Percentiles rank a stretch among this genome's conserved stretches.
Conservation (phyloP, 1,140 invertebrate species). For the Lethrus apterus region DNA sequence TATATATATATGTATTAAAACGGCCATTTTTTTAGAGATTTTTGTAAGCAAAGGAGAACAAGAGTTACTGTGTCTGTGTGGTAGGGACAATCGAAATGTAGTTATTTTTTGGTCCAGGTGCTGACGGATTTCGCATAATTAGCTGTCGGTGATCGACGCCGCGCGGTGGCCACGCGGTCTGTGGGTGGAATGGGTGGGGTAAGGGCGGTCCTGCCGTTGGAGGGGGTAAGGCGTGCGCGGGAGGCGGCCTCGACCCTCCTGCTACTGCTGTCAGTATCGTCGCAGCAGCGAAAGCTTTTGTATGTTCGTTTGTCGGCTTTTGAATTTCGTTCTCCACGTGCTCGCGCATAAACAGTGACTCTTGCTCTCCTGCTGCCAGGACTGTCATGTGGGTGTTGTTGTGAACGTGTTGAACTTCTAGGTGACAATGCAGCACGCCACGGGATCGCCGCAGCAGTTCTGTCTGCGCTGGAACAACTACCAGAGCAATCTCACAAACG, state of each 20-base stretch:
- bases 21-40: too few relatives aligned
- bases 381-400: slow-evolving; percentile 9
- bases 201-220: slow-evolving; percentile 27
- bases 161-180: slow-evolving; percentile 33
- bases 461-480: slow-evolving; percentile 94
- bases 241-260: slow-evolving; percentile 35
- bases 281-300: slow-evolving; percentile 11
- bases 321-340: slow-evolving; percentile 6
- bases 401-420: slow-evolving; percentile 11
- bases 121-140: too few relatives aligned
- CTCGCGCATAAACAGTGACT: slow-evolving; percentile 6
- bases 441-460: slow-evolving; percentile 46
- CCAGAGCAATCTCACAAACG: slow-evolving; percentile 81
- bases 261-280: slow-evolving; percentile 24
- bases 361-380: not conserved
- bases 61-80: too few relatives aligned
- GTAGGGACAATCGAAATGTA: too few relatives aligned
- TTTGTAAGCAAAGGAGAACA: too few relatives aligned
- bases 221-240: slow-evolving; percentile 38
- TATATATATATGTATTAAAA: too few relatives aligned
- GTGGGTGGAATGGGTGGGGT: slow-evolving; percentile 37
- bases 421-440: slow-evolving; percentile 34
- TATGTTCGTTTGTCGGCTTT: slow-evolving; percentile 1
- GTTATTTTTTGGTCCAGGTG: slow-evolving; percentile 18
- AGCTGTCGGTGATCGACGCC: slow-evolving; percentile 25